Evolutionary conservation across 2,888 invertebrate species (phyloP), one percentile per base, ranked within the genome.

Genomic region (Neoaliturus tenellus): DNA sequence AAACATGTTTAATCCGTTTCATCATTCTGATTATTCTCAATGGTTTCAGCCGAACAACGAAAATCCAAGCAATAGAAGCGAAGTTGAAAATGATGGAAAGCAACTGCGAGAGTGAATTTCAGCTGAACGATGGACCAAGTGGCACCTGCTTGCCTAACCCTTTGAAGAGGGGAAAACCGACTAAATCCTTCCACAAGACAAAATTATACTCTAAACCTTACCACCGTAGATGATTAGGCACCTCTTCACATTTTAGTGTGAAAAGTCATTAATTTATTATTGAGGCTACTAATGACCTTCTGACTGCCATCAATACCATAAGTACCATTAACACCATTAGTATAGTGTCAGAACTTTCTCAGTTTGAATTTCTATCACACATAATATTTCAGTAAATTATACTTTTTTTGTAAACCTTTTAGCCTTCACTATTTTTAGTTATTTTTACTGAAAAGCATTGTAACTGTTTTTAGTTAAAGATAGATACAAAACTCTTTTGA

Each of bases 61-160:
- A 97, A 82, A 97, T 98, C 87, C 95, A 95, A 89, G 97, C 97
- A 0, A 97, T 98, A 85, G 97, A 97, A 90, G 96, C 96, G 0
- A 97, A 98, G 90, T 91, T 98, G 0, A 96, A 95, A 89, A 91
- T 95, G 90, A 95, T 97, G 94, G 95, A 96, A 87, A 90, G 90
- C 20, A 84, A 44, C 23, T 82, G 82, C 10, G 69, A 75, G 14
- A 84, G 85, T 25, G 86, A 81, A 28, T 87, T 83, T 67, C 81
- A 39, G 58, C 78, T 81, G 73, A 85, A 78, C 75, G 85, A 23
- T 81, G 67, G 55, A 12, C 82, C 86, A 17, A 85, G 81, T 71
- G 71, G 48, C 14, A 39, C 8, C 33, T 55, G 55, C 23, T 23
- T 35, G n/a, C 67, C 31, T 4, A 35, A 71, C 5, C 12, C n/a